Percentiles rank a stretch among this genome's conserved stretches.
These are phyloP conservation scores for Euschistus heros DNA, from an alignment of 1,140 invertebrate species.

Conservation along the genomic window DNA sequence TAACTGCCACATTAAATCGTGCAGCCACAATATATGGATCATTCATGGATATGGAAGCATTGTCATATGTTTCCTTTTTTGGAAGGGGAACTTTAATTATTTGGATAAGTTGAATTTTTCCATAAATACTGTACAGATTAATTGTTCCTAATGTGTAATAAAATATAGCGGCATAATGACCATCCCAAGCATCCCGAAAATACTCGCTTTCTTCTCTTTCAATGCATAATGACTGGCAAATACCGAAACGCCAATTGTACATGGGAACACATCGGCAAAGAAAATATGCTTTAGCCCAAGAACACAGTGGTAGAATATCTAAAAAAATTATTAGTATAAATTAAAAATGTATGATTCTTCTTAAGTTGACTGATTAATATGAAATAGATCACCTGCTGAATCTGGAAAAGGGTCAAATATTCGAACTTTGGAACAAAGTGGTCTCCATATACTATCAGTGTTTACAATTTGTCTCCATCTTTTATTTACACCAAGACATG, in stretches of 20 bases:
- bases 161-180: slow-evolving; percentile 2
- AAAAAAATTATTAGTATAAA: neutral
- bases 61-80: neutral
- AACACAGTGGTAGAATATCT: neutral
- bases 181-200: slow-evolving; percentile 10
- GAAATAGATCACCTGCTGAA: neutral
- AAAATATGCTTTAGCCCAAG: slow-evolving; percentile 1
- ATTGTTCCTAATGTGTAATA: slow-evolving; percentile 8
- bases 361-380: neutral
- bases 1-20: neutral
- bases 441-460: neutral
- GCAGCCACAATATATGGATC: slow-evolving; percentile 9
- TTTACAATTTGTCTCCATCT: slow-evolving; percentile 10
- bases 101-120: neutral
- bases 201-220: slow-evolving; percentile 4
- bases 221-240: neutral
- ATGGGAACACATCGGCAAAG: neutral
- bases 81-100: slow-evolving; percentile 2
- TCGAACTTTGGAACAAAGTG: neutral
- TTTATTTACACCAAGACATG: slow-evolving; percentile 5
- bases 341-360: too few species aligned
- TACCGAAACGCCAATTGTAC: neutral
- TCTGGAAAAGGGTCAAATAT: slow-evolving; percentile 1
- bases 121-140: neutral
- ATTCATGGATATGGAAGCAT: slow-evolving; percentile 6